Evolutionary conservation across 2,888 invertebrate genomes (phyloP).

Genomic region (Caradrina kadenii): DNA sequence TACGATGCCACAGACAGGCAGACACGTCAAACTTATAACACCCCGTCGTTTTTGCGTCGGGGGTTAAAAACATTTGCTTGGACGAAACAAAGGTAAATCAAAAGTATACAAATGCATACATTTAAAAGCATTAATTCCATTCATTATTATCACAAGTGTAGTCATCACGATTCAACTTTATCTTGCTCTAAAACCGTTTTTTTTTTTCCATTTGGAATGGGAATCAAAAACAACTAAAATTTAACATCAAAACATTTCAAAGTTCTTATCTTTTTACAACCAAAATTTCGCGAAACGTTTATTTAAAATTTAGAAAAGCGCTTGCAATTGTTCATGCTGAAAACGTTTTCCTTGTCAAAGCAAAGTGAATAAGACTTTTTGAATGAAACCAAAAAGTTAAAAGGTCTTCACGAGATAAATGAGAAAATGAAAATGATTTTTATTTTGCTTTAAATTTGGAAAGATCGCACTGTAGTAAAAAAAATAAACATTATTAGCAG

Average conservation of each 20-base stretch:
- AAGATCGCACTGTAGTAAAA: neutral
- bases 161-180: too few species aligned
- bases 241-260: neutral
- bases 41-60: too few species aligned
- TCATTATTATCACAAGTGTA: too few species aligned
- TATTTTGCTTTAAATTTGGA: neutral
- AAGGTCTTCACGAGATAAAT: conserved; percentile 16
- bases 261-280: conserved; percentile 19
- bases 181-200: too few species aligned
- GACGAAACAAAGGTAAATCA: too few species aligned
- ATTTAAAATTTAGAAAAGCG: conserved; percentile 3
- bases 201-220: neutral
- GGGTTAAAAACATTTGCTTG: too few species aligned
- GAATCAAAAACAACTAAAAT: neutral
- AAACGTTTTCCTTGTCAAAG: neutral
- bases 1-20: too few species aligned
- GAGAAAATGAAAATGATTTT: neutral
- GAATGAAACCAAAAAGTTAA: conserved; percentile 1
- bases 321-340: conserved; percentile 15
- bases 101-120: too few species aligned
- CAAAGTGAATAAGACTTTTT: neutral
- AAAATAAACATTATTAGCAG: neutral
- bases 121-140: too few species aligned
- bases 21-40: too few species aligned
- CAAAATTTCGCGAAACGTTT: neutral